Evolutionary conservation across 2,797 vertebrate genomes (phyloP), one percentile per base, ranked within the genome.

Genomic region (Hoplostethus atlanticus): DNA sequence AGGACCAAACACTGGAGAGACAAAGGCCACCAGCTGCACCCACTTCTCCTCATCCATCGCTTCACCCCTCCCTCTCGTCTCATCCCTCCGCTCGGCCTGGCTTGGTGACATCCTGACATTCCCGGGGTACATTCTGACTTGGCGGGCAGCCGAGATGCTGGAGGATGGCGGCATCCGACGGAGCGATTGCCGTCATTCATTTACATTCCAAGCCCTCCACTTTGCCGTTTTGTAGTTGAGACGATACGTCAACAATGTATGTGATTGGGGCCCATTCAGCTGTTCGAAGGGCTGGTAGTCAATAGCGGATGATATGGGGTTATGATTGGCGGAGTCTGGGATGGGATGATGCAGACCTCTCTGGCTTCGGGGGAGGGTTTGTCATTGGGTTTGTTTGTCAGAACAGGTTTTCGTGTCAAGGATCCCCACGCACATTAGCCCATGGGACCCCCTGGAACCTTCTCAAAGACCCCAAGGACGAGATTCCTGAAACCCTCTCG

Each of bases 1-100:
- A 92, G 91, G 93, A 93, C 92, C 92, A 83, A 84, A 81, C 82
- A 76, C 84, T 83, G 73, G 28, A 74, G 84, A 79, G 71, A 95
- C 93, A 95, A 94, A 95, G 91, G 87, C 87, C 91, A 92, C 90
- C 94, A 95, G 94, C 94, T 95, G 94, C 92, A 95, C 87, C 87
- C 92, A 94, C 94, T 95, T 93, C 87, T 91, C 86, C 77, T 84
- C 87, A 87, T 86, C 83, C 70, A 84, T 79, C 85, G 65, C 81
- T 80, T 81, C 74, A 81, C 71, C 75, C 59, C 64, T 51, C 71
- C 48, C 67, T 83, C 54, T 78, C 68, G 38, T 53, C 64, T 83
- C 75, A 70, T 76, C 67, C 76, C 78, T 77, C 73, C 62, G 67
- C 73, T 72, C 63, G 77, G 71, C 54, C 76, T 80, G 74, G 76